A percentile compares a stretch with the other conserved stretches of the same genome.
Evolutionary conservation across 2,113 vertebrate genomes (phyloP).

Genomic region (Eupsittula cactorum): DNA sequence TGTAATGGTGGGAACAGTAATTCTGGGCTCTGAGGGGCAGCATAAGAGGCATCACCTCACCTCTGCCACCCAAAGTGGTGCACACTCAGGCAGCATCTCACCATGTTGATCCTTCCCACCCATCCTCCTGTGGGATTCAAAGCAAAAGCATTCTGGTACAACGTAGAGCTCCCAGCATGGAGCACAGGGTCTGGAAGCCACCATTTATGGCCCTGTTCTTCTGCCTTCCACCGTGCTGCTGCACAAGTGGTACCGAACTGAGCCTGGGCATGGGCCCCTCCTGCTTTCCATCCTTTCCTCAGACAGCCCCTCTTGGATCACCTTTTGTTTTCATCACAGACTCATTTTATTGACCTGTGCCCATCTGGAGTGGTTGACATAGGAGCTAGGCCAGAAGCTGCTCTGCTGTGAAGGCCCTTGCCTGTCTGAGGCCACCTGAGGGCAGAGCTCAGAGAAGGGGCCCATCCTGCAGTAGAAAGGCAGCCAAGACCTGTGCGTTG

Average conservation of each 20-base stretch:
- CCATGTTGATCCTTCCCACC: not conserved
- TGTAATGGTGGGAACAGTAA: not conserved
- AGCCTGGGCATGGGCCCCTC: not conserved
- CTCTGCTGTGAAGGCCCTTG: not conserved
- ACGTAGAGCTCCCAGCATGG: not conserved
- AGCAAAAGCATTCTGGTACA: not conserved
- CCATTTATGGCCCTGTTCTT: not conserved
- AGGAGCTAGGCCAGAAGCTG: not conserved
- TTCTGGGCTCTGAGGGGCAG: not conserved
- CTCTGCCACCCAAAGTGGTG: not conserved
- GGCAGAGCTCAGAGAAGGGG: not conserved
- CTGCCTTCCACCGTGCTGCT: not conserved
- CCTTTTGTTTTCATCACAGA: fast-evolving
- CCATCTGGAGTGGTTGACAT: not conserved
- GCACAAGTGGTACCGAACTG: fast-evolving
- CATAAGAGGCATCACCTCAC: not conserved
- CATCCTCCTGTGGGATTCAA: not conserved
- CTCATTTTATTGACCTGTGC: not conserved
- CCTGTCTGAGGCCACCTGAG: not conserved
- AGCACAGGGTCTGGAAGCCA: not conserved
- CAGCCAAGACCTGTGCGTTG: not conserved
- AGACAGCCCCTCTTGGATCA: not conserved
- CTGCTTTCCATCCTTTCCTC: not conserved
- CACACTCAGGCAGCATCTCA: not conserved
- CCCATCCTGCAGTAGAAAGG: not conserved